These are phyloP conservation scores for Graphium colonna DNA, from an alignment of 2,888 invertebrate genomes.

Conservation along the genomic window DNA sequence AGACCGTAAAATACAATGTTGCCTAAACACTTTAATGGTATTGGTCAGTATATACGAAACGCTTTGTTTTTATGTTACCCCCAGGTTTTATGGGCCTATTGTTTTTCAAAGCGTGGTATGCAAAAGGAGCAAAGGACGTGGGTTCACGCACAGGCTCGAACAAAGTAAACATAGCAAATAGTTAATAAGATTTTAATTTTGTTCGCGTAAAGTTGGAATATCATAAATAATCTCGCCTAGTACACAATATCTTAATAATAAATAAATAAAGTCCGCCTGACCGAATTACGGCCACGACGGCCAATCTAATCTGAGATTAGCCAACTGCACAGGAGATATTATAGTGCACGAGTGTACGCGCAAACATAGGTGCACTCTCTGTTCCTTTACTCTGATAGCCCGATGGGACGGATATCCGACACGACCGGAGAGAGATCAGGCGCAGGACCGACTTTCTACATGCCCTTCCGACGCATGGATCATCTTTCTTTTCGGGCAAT, in stretches of 20 bases:
- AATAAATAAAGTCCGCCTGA: too few species aligned
- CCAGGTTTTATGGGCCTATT: constrained; percentile 20
- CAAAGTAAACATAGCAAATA: too few species aligned
- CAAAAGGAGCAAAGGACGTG: not conserved
- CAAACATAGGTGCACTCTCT: not conserved
- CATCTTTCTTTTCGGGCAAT: not conserved
- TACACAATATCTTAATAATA: too few species aligned
- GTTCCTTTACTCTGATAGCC: not conserved
- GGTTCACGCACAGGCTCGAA: not conserved
- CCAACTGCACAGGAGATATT: too few species aligned
- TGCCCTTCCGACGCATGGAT: not conserved
- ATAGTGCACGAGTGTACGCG: not conserved
- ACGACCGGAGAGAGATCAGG: not conserved
- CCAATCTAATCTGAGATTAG: too few species aligned
- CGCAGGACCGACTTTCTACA: not conserved
- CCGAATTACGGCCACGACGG: too few species aligned
- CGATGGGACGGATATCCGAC: not conserved
- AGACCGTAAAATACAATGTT: constrained; percentile 53
- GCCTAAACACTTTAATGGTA: constrained; percentile 25
- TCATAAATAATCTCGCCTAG: too few species aligned
- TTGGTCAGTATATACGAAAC: constrained; percentile 26
- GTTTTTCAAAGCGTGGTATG: constrained; percentile 17
- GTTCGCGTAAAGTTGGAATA: too few species aligned
- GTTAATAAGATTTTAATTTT: too few species aligned
- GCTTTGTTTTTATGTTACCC: constrained; percentile 13